These are phyloP conservation scores for Meriones psammophilus DNA, from an alignment of 2,797 vertebrate genomes.

Conservation along the genomic window DNA sequence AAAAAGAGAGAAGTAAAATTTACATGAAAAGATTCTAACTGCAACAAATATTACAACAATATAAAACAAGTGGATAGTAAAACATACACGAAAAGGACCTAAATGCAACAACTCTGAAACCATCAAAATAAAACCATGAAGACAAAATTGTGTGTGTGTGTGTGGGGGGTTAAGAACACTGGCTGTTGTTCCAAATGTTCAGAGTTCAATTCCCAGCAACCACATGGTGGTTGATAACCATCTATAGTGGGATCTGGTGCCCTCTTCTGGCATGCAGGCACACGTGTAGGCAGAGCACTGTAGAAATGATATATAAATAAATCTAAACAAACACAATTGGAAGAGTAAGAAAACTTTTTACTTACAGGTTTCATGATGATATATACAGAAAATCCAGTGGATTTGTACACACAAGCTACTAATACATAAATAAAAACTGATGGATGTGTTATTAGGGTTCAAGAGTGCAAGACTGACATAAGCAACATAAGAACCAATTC, in stretches of 20 bases:
- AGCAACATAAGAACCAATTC: slow-evolving; percentile 23
- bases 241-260: too few relatives aligned
- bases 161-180: too few relatives aligned
- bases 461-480: background rate
- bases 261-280: too few relatives aligned
- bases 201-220: too few relatives aligned
- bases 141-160: background rate
- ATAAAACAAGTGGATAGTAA: slow-evolving; percentile 6
- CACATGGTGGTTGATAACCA: too few relatives aligned
- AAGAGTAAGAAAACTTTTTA: slow-evolving; percentile 9
- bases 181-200: too few relatives aligned
- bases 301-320: too few relatives aligned
- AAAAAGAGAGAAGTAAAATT: too few relatives aligned
- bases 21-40: background rate
- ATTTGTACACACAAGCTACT: slow-evolving; percentile 51
- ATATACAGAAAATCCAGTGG: slow-evolving; percentile 17
- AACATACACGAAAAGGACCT: background rate
- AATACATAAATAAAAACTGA: background rate
- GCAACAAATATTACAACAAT: background rate
- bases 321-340: slow-evolving; percentile 9
- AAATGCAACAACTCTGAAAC: background rate
- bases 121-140: background rate
- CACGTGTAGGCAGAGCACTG: too few relatives aligned
- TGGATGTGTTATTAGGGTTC: slow-evolving; percentile 23
- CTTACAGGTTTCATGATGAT: background rate